Evolutionary conservation across 2,888 invertebrate genomes (phyloP), one percentile per base, ranked within the genome.

Genomic region (Ormyrus rosae): DNA sequence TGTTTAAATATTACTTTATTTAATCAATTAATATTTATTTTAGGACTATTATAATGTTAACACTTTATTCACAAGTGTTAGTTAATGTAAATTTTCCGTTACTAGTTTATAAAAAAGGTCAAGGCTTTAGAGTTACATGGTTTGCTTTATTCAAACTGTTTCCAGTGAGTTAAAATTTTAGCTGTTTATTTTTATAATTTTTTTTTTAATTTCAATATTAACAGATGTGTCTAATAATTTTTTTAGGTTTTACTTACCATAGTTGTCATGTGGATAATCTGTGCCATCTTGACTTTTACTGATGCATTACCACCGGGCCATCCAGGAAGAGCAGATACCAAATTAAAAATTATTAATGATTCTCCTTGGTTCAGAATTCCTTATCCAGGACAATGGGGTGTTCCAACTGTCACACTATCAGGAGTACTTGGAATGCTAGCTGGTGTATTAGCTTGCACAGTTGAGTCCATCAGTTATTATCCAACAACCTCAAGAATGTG

Each of bases 401-500:
- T 89, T 46, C 96, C 96, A 0, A 95, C 95, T 0, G 94, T 96
- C 5, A 95, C 94, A 55, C 91, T 94, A 67, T 93, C 94, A 0
- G 95, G 95, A 0, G 95, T 95, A 11, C 90, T 96, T 78, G 96
- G 96, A 5, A 95, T 96, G 94, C 86, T 96, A 76, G 95, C 96
- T 0, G 96, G 96, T 0, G 95, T 96, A 45, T 88, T 96, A 53
- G 95, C 96, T 0, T 96, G 96, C 84, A 95, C 96, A 0, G 94
- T 96, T 11, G 96, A 96, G 90, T 96, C 96, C 5, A 94, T 97
- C 81, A 96, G 97, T 86, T 97, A 97, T 89, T 98, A 97, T 91
- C 96, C 97, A 73, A 97, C 97, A n/a, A 96, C 96, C 1, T 96
- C 97, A 0, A 93, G 94, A 88, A 95, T 95, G 95, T 94, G 95